phyloP scores from a whole-genome alignment of 2,888 invertebrate genomes.

The Leucoma salicis region DNA sequence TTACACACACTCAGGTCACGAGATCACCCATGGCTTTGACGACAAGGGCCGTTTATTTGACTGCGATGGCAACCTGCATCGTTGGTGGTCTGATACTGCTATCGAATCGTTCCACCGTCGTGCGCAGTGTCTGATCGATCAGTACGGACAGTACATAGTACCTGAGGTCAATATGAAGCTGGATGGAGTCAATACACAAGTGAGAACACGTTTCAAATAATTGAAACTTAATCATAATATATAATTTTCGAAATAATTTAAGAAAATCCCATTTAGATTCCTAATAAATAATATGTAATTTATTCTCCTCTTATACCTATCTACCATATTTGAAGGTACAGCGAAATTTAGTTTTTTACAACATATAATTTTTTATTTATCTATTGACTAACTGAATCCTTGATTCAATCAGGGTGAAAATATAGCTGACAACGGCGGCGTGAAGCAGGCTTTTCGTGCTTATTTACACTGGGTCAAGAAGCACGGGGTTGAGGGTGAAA shows the following conservation, averaged over 20 bases:
- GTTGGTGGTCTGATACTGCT: slow-evolving; percentile 91
- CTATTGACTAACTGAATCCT: too few relatives aligned
- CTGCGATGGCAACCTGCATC: slow-evolving; percentile 93
- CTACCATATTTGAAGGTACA: too few relatives aligned
- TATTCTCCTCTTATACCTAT: too few relatives aligned
- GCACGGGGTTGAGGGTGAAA: slow-evolving; percentile 83
- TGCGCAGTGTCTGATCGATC: slow-evolving; percentile 92
- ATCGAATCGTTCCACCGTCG: slow-evolving; percentile 88
- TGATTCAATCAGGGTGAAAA: slow-evolving; percentile 87
- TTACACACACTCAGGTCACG: slow-evolving; percentile 83
- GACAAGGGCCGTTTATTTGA: slow-evolving; percentile 96
- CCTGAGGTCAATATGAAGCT: slow-evolving; percentile 89
- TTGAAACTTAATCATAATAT: too few relatives aligned
- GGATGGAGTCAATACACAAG: slow-evolving; percentile 90
- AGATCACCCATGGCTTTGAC: slow-evolving; percentile 95
- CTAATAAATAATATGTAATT: too few relatives aligned
- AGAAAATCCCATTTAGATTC: too few relatives aligned
- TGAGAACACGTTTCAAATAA: too few relatives aligned
- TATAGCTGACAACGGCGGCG: slow-evolving; percentile 97
- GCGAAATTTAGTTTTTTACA: too few relatives aligned
- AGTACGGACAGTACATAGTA: slow-evolving; percentile 91
- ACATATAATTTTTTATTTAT: too few relatives aligned
- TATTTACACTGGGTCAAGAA: slow-evolving; percentile 88
- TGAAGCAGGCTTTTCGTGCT: slow-evolving; percentile 95
- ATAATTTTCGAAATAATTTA: too few relatives aligned